phyloP scores from a whole-genome alignment of 2,113 vertebrate genomes.

The Acanthochromis polyacanthus region DNA sequence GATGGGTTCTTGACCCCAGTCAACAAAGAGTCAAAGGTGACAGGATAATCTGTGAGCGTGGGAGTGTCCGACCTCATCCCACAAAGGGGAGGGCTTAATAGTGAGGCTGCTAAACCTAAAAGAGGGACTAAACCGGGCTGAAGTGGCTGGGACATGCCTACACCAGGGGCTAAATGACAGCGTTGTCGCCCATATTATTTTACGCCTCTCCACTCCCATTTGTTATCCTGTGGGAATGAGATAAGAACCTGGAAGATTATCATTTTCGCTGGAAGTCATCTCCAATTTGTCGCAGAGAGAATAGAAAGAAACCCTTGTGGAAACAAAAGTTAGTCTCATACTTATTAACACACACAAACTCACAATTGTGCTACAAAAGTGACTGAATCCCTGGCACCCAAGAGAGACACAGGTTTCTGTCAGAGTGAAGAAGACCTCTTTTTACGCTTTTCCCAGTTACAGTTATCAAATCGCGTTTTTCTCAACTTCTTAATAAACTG shows the following conservation, averaged over 20 bases:
- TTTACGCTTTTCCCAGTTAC: constrained; percentile 62
- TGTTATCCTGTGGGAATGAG: constrained; percentile 95
- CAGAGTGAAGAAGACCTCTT: constrained; percentile 48
- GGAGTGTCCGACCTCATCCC: constrained; percentile 69
- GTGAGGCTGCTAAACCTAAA: constrained; percentile 84
- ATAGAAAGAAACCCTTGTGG: neutral
- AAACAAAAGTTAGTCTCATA: constrained; percentile 37
- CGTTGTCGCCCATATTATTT: constrained; percentile 94
- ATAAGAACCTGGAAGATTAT: constrained; percentile 95
- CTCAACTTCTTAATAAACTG: constrained; percentile 80
- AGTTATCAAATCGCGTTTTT: constrained; percentile 80
- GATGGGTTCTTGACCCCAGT: constrained; percentile 55
- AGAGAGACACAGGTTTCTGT: constrained; percentile 34
- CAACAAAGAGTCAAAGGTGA: constrained; percentile 76
- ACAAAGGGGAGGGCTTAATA: constrained; percentile 85
- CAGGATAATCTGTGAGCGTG: constrained; percentile 70
- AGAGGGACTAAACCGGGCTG: constrained; percentile 70
- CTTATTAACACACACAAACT: constrained; percentile 15
- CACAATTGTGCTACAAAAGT: neutral
- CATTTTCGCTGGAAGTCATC: constrained; percentile 85
- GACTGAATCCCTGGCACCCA: constrained; percentile 36
- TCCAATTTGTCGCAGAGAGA: constrained; percentile 46
- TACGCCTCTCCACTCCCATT: constrained; percentile 97
- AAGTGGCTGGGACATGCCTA: constrained; percentile 83
- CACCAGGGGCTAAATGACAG: constrained; percentile 90